Evolutionary conservation across 1,140 invertebrate species (phyloP), one percentile per base, ranked within the genome.

Genomic region (Drosophila triauraria): DNA sequence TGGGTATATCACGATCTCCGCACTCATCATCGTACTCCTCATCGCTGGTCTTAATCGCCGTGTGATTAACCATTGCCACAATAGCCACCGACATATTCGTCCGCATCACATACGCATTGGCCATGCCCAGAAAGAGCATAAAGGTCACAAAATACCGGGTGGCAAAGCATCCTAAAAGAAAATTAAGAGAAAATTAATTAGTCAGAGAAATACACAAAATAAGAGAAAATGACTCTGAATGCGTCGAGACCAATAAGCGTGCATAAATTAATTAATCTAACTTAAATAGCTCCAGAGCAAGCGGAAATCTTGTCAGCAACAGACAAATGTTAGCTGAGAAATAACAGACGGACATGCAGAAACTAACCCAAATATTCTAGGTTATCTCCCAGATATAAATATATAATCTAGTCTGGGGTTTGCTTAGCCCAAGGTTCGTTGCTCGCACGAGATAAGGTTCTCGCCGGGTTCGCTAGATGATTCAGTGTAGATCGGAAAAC

Each of bases 41-140:
- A 20, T 92, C 93, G 3, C 59, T 35, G 46, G 59, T 47, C 40
- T 72, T 71, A 25, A 96, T 93, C 3, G 95, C 96, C 12, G 96
- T 95, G 79, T 97, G 96, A 93, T 97, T 97, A 5, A 98, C 98
- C 98, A 99, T 99, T 10, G 98, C 98, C 50, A 99, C 98, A 79
- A 99, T 98, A 13, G 98, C 98, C 38, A 99, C 97, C 4, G 98
- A 99, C 95, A 99, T 96, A 92, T 99, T 99, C 15, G 98, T 98
- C 58, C 98, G 94, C 97, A 99, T 97, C 59, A 98, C 95, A 93
- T 99, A 99, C 0, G 98, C 96, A 92, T 98, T 98, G 42, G 97
- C 97, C 96, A 98, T 98, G 30, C 97, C 97, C 80, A 97, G 94
- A 93, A 99, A 99, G 54, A 98, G 95, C 95, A 99, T 96, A 79